These are phyloP conservation scores for Pagrus major DNA, from an alignment of 2,113 vertebrate genomes.

Conservation along the genomic window DNA sequence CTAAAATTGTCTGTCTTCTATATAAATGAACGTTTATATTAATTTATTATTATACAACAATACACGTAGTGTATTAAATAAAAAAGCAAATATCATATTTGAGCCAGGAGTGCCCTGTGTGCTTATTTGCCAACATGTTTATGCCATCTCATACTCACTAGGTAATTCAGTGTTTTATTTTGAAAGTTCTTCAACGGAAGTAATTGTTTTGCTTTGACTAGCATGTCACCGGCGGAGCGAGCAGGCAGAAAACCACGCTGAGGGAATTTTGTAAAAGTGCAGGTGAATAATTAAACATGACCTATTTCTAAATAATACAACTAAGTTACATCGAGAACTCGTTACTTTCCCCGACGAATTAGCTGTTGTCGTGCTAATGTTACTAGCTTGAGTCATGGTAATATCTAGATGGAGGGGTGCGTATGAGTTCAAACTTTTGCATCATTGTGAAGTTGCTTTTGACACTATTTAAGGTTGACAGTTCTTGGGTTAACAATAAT, in stretches of 20 bases:
- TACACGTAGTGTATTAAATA: no score
- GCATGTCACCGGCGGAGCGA: constrained; percentile 7
- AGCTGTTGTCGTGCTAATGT: background rate
- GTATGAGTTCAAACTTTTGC: background rate
- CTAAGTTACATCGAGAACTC: accelerated
- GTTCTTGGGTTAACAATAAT: no score
- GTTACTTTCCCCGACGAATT: background rate
- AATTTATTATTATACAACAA: no score
- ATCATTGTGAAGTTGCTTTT: background rate
- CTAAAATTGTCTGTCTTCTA: no score
- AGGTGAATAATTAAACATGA: constrained; percentile 49
- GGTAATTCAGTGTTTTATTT: constrained; percentile 61
- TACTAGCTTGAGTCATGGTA: background rate
- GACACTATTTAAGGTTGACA: background rate
- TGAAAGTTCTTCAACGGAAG: constrained; percentile 45
- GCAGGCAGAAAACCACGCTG: constrained; percentile 24
- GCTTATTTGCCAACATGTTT: no score
- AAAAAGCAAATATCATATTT: no score
- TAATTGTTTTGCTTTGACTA: background rate
- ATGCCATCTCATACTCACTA: no score
- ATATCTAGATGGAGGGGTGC: background rate
- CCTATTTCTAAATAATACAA: background rate
- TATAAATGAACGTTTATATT: no score
- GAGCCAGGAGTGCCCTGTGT: no score
- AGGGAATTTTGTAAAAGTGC: background rate